Base-by-base conservation (phyloP, 2,797 vertebrate species). In the Diplodus sargus region DNA sequence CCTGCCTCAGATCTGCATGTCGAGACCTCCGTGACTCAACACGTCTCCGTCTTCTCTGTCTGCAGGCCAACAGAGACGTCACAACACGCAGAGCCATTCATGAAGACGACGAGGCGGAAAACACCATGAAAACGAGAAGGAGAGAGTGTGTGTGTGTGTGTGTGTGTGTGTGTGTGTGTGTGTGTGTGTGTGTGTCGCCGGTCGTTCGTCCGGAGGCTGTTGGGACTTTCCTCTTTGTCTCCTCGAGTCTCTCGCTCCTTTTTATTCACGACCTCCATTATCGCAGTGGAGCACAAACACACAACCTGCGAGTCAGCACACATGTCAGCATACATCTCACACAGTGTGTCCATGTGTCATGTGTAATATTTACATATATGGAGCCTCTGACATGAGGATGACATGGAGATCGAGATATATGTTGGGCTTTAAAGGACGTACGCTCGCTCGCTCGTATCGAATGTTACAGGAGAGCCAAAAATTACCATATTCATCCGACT, bases 1-100 rank as follows among this genome's bases (percentile, higher is more conserved):
- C 12, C 5, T 22, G 30, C 39, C 42, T 49, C 57, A 0, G 0
- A 30, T 75, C 42, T 63, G 61, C 49, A 53, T 4, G 45, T 13
- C 68, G 43, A 28, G 49, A 67, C 45, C 17, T 66, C 9, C 9
- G 51, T 79, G 76, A 81, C 51, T 64, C 59, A 42, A 42, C 58
- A 20, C 30, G 1, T 59, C 47, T 39, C 63, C 39, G 9, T n/a
- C 5, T 22, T 25, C 23, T 49, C 53, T 28, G 1, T 73, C 79
- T 60, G 64, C 68, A 34, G 74, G 84, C 39, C 57, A n/a, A 80
- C 70, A 60, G 79, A 76, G 77, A 68, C 20, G 2, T 71, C 79
- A 79, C 58, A 57, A 86, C 60, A 87, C n/a, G 23, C 22, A 59
- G 64, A 28, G 76, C 76, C 66, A 84, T 72, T 78, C 66, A 56